A percentile compares a stretch with the other conserved stretches of the same genome.
phyloP scores from a whole-genome alignment of 2,113 vertebrate genomes.

The Albula goreensis region DNA sequence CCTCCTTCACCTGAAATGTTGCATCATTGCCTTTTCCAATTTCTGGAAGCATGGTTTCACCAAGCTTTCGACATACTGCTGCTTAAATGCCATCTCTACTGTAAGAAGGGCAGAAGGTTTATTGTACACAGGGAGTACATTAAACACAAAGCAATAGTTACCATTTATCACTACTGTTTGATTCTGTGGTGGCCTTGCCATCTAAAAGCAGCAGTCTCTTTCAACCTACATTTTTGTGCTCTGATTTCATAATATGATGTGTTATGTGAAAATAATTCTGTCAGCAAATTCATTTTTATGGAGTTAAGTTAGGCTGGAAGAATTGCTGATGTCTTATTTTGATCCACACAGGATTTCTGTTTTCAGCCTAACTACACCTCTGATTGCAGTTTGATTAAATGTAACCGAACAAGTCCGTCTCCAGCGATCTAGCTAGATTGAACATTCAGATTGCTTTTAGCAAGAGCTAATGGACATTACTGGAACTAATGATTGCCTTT shows the following conservation, averaged over 20 bases:
- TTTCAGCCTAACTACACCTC: background rate
- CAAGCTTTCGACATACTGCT: background rate
- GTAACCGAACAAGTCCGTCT: background rate
- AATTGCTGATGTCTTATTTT: background rate
- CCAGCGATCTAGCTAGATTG: background rate
- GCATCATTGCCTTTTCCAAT: conserved; percentile 15
- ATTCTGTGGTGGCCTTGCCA: background rate
- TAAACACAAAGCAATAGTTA: background rate
- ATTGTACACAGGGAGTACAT: background rate
- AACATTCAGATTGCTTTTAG: background rate
- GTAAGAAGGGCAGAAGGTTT: background rate
- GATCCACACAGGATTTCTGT: background rate
- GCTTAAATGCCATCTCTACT: background rate
- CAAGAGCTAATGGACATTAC: background rate
- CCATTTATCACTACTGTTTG: background rate
- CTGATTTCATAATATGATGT: background rate
- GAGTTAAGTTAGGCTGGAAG: no score
- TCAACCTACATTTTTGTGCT: background rate
- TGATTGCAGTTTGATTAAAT: conserved; percentile 1
- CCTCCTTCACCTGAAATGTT: conserved; percentile 28
- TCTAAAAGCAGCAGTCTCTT: background rate
- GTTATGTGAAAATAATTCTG: no score
- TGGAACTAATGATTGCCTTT: background rate
- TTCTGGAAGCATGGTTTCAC: conserved; percentile 27
- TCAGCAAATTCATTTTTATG: no score